Evolutionary conservation across 2,888 invertebrate species (phyloP), one percentile per base, ranked within the genome.

Genomic region (Suillia variegata): DNA sequence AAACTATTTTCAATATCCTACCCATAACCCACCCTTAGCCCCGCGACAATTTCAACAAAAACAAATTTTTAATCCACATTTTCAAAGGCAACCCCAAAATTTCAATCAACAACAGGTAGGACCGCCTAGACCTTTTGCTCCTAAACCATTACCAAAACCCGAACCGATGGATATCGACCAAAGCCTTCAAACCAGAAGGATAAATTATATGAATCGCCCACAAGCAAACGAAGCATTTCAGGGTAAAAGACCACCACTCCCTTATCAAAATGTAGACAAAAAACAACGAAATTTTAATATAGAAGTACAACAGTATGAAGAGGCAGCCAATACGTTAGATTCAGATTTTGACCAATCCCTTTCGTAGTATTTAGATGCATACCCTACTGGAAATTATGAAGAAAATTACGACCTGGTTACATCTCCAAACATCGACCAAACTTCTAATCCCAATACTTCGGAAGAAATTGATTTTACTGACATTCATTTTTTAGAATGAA

Each of bases 161-260:
- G 51, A 55, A 34, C 64, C 64, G 17, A 58, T 61, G 56, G 62
- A 65, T 8, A 22, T 62, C 13, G 59, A 62, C 20, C 42, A 17
- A 45, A 59, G 48, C 26, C 26, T 63, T 2, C 50, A 20, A 13
- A 17, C 51, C 2, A 15, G 38, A 17, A 45, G 33, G 10, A 54
- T 60, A 2, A 62, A 58, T 42, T 64, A 62, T 31, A 58, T 56
- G 49, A 64, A 62, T 33, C 33, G 61, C 2, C 62, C 51, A 17
- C 34, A 49, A 42, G 42, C 26, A 10, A 58, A 13, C 50, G 54
- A n/a, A n/a, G n/a, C n/a, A 18, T 48, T 50, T 18, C 33, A 33
- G n/a, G 59, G 52, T 1, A 63, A 63, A 56, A 55, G 59, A 34
- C 64, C 56, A 15, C 57, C 31, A n/a, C n/a, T n/a, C n/a, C n/a